Evolutionary conservation across 2,797 vertebrate genomes (phyloP).

Genomic region (Zalophus californianus): DNA sequence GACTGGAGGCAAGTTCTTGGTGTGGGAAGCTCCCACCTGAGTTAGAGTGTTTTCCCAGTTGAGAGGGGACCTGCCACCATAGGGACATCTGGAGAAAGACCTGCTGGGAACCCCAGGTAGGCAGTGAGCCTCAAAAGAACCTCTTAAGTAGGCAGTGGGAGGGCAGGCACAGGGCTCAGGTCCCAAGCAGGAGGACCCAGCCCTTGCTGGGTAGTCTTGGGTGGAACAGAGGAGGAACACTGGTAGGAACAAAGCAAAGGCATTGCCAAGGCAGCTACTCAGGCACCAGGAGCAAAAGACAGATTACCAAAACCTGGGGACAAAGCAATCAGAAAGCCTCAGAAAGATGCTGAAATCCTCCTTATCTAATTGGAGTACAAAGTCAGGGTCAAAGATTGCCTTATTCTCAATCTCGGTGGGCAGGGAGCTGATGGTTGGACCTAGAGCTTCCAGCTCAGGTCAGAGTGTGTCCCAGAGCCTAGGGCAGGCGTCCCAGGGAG

Average conservation of each 20-base stretch:
- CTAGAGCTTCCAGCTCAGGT: neutral
- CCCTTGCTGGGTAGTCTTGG: neutral
- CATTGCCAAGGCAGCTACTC: neutral
- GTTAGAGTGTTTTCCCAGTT: neutral
- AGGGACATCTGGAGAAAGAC: neutral
- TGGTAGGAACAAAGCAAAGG: neutral
- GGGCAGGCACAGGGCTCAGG: neutral
- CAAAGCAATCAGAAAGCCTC: neutral
- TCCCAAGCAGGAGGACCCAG: neutral
- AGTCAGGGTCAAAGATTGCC: neutral
- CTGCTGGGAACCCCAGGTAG: neutral
- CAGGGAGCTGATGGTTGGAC: neutral
- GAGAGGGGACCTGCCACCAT: neutral
- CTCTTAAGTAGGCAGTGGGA: neutral
- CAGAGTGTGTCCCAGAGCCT: neutral
- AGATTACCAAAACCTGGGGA: neutral
- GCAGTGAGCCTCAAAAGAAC: neutral
- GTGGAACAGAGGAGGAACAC: neutral
- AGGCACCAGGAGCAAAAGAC: neutral
- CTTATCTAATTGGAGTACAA: neutral
- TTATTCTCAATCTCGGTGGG: neutral
- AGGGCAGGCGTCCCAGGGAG: neutral
- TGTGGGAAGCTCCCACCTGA: neutral
- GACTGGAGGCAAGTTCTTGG: neutral
- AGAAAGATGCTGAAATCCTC: neutral